Base-by-base conservation (phyloP, 2,113 vertebrate genomes). In the Globicephala melas region DNA sequence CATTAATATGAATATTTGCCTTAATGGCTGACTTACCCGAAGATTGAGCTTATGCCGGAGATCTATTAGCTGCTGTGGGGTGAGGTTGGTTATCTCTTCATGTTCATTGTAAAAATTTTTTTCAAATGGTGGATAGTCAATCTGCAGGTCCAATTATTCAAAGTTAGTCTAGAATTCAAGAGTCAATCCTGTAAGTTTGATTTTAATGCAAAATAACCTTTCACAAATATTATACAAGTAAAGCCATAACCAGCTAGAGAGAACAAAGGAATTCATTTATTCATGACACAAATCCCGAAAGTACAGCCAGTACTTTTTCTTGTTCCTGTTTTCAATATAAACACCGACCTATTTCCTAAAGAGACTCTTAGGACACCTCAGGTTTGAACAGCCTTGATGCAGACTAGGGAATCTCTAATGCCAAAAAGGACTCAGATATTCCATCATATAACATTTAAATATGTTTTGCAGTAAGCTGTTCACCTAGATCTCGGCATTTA, bases 61-160 rank as follows among this genome's bases (percentile, higher is more conserved):
- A 96, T 99, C 99, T 82, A 99, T 98, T 97, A 99, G 98, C 84
- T 99, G 99, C 95, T 98, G 98, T 0, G 99, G 99, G 26, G 99
- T 99, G 95, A 99, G 98, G 97, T 96, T 99, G 95, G 98, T 99
- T 97, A 99, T 99, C 98, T 99, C 99, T 97, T 99, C 99, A 0
- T 99, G 99, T 89, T 99, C 99, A 50, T 99, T 99, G 87, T 99
- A 99, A 98, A 99, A 99, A 98, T 99, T 99, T 96, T 99, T 99
- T 98, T 99, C 99, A 99, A 99, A 99, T 0, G 99, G 99, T 33
- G 99, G 98, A 92, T 99, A 99, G 95, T 99, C 99, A 89, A 99
- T 99, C 99, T 99, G 98, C 91, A 98, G 95, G 76, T 90, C 79
- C 33, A 98, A 98, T 97, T 91, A 97, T 55, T 98, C 77, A 96